Evolutionary conservation across 2,888 invertebrate species (phyloP), one percentile per base, ranked within the genome.

Genomic region (Eupithecia pulchellata): DNA sequence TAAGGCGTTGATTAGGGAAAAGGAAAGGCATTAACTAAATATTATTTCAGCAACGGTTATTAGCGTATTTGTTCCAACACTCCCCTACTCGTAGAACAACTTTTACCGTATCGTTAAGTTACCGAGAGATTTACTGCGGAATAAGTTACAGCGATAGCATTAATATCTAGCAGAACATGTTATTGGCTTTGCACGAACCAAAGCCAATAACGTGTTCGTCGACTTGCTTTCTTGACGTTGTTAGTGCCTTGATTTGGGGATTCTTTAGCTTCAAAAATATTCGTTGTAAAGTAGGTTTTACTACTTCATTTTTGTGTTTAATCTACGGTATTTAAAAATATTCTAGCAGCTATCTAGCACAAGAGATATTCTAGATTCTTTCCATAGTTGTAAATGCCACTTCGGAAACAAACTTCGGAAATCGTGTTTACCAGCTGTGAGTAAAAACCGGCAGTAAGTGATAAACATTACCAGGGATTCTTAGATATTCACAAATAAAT

Each of bases 21-120:
- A 36, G 66, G 25, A 68, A 61, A 52, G 62, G 42, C 61, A 71
- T 68, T 69, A 42, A 62, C 36, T 60, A 69, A 55, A 71, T 65
- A 74, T 72, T 68, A 66, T 68, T 69, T 69, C 42, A 42, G 66
- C 62, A 63, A 66, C 55, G 25, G 65, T 64, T 68, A 58, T 61
- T 39, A 60, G 36, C 61, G 36, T 72, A 66, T 68, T 71, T 71
- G 52, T 52, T 66, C 71, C 63, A 60, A 52, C 20, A 47, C 47
- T 64, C 32, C 62, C 36, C 29, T n/a, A 58, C 66, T 65, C 55
- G 47, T 39, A n/a, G 58, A 69, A 47, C 25, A 75, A 73, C 69
- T 72, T 72, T 72, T 47, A 66, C 66, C 63, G 64, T 57, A 57
- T 63, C 62, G 62, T 68, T 66, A 64, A 39, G 64, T 69, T 70